Evolutionary conservation across 2,113 vertebrate genomes (phyloP), one percentile per base, ranked within the genome.

Genomic region (Nothobranchius furzeri): DNA sequence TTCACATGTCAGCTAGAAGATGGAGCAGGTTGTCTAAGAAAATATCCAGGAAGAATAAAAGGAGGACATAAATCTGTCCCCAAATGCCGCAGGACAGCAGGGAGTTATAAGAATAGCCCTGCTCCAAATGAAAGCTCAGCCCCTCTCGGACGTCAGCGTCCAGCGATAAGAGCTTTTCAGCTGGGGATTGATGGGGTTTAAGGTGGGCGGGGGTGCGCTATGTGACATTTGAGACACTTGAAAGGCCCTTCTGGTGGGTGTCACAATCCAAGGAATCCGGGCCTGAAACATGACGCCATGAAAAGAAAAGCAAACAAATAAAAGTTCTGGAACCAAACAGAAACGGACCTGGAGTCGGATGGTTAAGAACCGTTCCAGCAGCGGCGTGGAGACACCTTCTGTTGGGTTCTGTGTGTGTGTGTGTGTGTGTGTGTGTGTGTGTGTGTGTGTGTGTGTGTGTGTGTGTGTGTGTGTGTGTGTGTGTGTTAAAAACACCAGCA

Each of bases 161-260:
- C 66, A 72, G 73, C 88, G 85, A 85, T 87, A 89, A 87, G 68
- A 79, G 89, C 76, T 86, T 82, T 78, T 24, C 75, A 69, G 69
- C n/a, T 4, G 64, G 84, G 85, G 80, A 62, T 83, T 77, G 84
- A 77, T 71, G 48, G n/a, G 68, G 65, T 63, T 74, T 75, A 43
- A 45, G 63, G 51, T 13, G 55, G 53, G 81, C 25, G 82, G 78
- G 88, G 78, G 82, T 55, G 84, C 30, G 30, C 87, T 79, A 87
- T 20, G 1, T 0, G 90, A 92, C 72, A 93, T 54, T 49, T 78
- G 92, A 95, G 90, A 93, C 86, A 82, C 78, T 83, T 73, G 48
- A 77, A 77, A 84, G 86, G 83, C 85, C 48, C 72, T 62, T 52
- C 86, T 88, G 73, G 37, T 70, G 80, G 83, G 88, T 93, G 91